A percentile compares a stretch with the other conserved stretches of the same genome.
Conservation (phyloP, 2,113 vertebrate genomes). For the Eupsittula cactorum region DNA sequence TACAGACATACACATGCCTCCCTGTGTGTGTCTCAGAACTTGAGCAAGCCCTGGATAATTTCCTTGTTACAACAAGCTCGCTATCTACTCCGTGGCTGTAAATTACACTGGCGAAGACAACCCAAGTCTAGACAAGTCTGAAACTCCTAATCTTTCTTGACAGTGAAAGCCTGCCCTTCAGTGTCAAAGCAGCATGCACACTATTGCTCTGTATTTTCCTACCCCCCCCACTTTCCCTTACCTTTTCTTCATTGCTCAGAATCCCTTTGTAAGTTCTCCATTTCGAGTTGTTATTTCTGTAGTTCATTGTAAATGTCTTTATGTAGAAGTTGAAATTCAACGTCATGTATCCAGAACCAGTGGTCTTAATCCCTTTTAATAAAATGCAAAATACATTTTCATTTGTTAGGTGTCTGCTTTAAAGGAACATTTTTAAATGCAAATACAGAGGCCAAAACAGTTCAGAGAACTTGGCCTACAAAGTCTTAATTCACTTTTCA, state of each 20-base stretch:
- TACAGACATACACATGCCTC: neutral
- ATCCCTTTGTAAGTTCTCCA: conserved; percentile 82
- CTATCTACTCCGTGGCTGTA: neutral
- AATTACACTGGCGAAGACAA: neutral
- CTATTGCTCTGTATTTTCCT: neutral
- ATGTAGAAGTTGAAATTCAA: conserved; percentile 78
- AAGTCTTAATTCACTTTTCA: neutral
- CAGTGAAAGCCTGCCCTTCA: conserved; percentile 6
- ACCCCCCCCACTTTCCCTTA: conserved; percentile 36
- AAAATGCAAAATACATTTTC: neutral
- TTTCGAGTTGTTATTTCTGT: conserved; percentile 79
- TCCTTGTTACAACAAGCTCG: neutral
- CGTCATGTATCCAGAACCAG: conserved; percentile 76
- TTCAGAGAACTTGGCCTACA: neutral
- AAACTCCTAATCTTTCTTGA: neutral
- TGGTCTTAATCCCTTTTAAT: conserved; percentile 80
- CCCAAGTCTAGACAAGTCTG: conserved; percentile 25
- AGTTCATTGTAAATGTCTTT: conserved; percentile 80
- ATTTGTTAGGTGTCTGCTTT: neutral
- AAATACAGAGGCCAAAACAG: neutral
- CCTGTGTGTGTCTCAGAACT: neutral
- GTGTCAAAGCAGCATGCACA: rapidly evolving
- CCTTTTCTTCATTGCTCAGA: conserved; percentile 77
- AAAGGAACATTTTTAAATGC: neutral
- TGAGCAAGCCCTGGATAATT: neutral